Conservation (phyloP, 1,140 invertebrate genomes). For the Drosophila elegans region DNA sequence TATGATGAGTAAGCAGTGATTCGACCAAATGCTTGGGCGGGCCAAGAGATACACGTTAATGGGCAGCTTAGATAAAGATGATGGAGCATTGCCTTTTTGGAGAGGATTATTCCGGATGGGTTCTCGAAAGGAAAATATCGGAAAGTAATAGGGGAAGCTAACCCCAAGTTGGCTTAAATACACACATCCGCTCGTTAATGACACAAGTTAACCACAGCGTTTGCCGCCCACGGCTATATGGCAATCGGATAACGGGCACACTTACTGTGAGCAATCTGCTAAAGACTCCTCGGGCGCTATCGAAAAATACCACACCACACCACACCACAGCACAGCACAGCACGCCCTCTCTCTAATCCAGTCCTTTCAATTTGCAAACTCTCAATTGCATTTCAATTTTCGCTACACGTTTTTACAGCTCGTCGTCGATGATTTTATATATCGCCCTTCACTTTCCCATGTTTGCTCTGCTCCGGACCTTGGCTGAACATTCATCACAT, state of each 20-base stretch:
- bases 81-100: neutral
- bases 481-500: slow-evolving; percentile 53
- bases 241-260: slow-evolving; percentile 11
- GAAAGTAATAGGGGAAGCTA: no score
- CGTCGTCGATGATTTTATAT: slow-evolving; percentile 51
- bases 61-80: slow-evolving; percentile 14
- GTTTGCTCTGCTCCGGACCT: slow-evolving; percentile 12
- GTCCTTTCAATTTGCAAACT: slow-evolving; percentile 61
- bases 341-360: slow-evolving; percentile 11
- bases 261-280: slow-evolving; percentile 14
- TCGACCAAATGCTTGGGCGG: neutral
- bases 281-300: neutral
- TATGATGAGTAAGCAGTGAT: slow-evolving; percentile 50
- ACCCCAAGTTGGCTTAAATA: no score
- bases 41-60: slow-evolving; percentile 21
- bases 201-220: slow-evolving; percentile 14
- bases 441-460: slow-evolving; percentile 44
- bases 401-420: slow-evolving; percentile 35
- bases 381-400: slow-evolving; percentile 53
- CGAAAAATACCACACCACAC: no score
- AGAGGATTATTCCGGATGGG: slow-evolving; percentile 24
- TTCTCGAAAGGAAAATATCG: neutral
- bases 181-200: neutral
- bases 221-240: neutral
- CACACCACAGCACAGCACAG: no score